phyloP scores from a whole-genome alignment of 2,888 invertebrate species.

The Crocallis elinguaria region DNA sequence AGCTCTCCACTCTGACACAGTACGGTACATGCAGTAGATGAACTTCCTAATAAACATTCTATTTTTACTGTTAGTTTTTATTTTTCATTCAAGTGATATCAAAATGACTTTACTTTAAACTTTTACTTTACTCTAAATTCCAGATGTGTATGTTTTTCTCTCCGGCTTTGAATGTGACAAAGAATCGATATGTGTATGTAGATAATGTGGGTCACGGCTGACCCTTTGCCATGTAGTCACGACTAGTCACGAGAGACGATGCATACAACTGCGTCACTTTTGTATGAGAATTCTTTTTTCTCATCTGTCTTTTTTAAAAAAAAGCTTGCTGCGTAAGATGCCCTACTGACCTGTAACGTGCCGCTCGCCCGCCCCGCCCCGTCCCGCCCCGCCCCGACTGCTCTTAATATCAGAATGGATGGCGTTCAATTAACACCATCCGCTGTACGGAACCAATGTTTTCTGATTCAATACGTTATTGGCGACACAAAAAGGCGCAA shows the following conservation, averaged over 20 bases:
- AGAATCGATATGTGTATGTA: too few species aligned
- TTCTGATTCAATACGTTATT: constrained; percentile 25
- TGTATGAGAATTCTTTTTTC: too few species aligned
- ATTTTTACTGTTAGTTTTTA: too few species aligned
- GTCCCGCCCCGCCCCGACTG: constrained; percentile 20
- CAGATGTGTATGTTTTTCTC: too few species aligned
- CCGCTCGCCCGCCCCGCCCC: background rate
- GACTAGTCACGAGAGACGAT: too few species aligned
- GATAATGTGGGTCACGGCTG: too few species aligned
- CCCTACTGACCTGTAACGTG: background rate
- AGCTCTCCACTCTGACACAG: background rate
- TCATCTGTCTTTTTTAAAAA: background rate
- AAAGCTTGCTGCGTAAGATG: background rate
- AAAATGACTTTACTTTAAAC: too few species aligned
- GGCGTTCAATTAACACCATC: constrained; percentile 53
- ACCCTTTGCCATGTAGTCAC: too few species aligned
- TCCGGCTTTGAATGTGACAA: too few species aligned
- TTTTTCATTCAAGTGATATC: too few species aligned
- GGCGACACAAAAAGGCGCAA: background rate
- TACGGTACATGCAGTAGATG: background rate
- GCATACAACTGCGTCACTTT: too few species aligned
- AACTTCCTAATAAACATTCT: background rate
- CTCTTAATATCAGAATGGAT: constrained; percentile 47
- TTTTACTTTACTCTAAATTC: too few species aligned
- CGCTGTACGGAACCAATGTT: constrained; percentile 33